Base-by-base conservation (phyloP, 2,113 vertebrate genomes). In the Gnathonemus longibarbis region DNA sequence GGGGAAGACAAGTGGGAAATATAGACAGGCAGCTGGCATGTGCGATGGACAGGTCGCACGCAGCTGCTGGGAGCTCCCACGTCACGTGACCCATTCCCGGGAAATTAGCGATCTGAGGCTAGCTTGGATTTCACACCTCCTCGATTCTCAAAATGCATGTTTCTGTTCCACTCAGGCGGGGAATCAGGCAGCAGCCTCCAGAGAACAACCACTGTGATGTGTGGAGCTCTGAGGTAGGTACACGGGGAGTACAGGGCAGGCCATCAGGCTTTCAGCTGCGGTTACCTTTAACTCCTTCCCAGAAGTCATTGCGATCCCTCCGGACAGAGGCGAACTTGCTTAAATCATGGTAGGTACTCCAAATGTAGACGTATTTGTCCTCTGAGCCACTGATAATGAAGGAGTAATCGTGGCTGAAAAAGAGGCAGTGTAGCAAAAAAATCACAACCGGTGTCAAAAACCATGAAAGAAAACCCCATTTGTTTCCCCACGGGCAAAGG, bases 211-310 rank as follows among this genome's bases (percentile, higher is more conserved):
- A 35, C 10, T 31, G 13, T 35, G 31, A 27, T 74, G 13, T 5
- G 66, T 13, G 0, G 27, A 35, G 13, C 31, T 1, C 74, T 42
- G 5, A 42, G 35, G 31, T 11, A 39, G 35, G 35, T 7, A 19
- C 74, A 19, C 0, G 3, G 74, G 31, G 35, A 42, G 5, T 19
- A 39, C 13, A 0, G 35, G 74, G 5, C 5, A 2, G 27, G 66
- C 10, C n/a, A 15, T 10, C 27, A 31, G 70, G 31, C 15, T 77
- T 39, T 35, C 70, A 19, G 70, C 35, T 0, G 35, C 31, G 5
- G 89, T 94, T 95, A 99, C 98, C 98, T 98, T 99, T 99, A 94
- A 99, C 98, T 77, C 98, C 98, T 95, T 99, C 98, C 98, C 98
- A 99, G 95, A 99, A 99, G 94, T 99, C 98, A 94, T 99, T 99